Conservation (phyloP, 1,140 invertebrate genomes). For the Brachionus rubens region DNA sequence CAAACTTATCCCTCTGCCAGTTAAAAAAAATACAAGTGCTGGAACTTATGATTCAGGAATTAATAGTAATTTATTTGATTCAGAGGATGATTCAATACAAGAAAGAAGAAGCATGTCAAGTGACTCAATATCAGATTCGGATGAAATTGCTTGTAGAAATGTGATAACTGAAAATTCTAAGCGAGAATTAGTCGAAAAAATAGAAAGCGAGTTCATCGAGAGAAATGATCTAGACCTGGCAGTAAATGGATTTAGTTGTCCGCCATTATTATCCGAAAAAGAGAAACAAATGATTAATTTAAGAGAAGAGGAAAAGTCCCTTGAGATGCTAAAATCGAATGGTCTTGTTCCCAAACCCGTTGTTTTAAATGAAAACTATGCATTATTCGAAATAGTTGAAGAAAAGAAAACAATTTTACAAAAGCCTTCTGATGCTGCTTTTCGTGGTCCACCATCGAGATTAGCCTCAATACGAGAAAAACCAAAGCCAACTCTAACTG, state of each 20-base stretch:
- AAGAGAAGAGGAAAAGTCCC: background rate
- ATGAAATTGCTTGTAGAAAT: background rate
- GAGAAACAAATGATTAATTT: background rate
- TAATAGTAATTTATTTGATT: background rate
- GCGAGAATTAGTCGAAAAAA: background rate
- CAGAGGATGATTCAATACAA: background rate
- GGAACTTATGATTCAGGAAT: constrained; percentile 26
- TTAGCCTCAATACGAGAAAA: background rate
- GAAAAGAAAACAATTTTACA: background rate
- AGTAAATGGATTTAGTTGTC: background rate
- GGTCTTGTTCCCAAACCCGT: background rate
- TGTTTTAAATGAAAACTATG: background rate
- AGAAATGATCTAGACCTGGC: background rate
- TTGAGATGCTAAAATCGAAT: constrained; percentile 20
- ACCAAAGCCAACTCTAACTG: background rate
- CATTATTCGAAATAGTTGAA: constrained; percentile 15
- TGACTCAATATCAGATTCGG: background rate
- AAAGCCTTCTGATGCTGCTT: background rate
- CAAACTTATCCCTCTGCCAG: constrained; percentile 9
- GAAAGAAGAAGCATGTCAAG: background rate
- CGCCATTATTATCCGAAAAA: constrained; percentile 2
- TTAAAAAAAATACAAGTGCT: constrained; percentile 35
- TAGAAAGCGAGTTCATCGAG: background rate
- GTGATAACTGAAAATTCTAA: constrained; percentile 3
- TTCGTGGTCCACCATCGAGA: background rate